These are phyloP conservation scores for Nemapogon koenigi DNA, from an alignment of 2,888 invertebrate species.

Conservation along the genomic window DNA sequence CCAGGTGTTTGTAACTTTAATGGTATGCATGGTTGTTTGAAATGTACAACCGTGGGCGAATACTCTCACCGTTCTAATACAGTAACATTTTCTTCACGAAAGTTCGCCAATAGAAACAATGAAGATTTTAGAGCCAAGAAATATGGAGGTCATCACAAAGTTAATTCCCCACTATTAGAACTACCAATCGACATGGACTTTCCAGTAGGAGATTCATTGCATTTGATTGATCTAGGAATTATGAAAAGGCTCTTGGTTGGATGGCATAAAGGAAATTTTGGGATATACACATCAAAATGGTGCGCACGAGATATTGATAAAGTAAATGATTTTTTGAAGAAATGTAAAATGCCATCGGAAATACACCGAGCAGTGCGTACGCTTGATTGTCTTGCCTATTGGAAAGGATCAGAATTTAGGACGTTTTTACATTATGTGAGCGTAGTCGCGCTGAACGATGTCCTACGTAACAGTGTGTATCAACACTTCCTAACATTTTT, in stretches of 20 bases:
- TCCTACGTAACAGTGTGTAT: conserved; percentile 11
- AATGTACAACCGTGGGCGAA: conserved; percentile 18
- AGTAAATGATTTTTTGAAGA: conserved; percentile 13
- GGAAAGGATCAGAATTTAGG: conserved; percentile 18
- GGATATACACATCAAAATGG: conserved; percentile 16
- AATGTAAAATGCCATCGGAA: conserved; percentile 16
- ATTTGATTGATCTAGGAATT: conserved; percentile 20
- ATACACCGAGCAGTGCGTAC: conserved; percentile 17
- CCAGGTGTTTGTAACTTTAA: conserved; percentile 16
- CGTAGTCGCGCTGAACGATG: conserved; percentile 14
- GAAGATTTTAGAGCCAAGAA: conserved; percentile 5
- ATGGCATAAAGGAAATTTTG: conserved; percentile 19
- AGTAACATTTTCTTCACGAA: conserved; percentile 2
- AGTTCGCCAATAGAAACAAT: conserved; percentile 1
- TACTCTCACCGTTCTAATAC: conserved; percentile 19
- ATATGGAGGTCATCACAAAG: conserved; percentile 5
- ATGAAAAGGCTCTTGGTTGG: conserved; percentile 18
- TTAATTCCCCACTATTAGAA: conserved; percentile 13
- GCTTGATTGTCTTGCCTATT: conserved; percentile 14
- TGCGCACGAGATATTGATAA: conserved; percentile 14
- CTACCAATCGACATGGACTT: conserved; percentile 21
- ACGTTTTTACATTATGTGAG: conserved; percentile 17
- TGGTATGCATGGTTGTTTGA: conserved; percentile 17
- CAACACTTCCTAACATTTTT: conserved; percentile 18
- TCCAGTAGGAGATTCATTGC: conserved; percentile 19